A percentile compares a stretch with the other conserved stretches of the same genome.
phyloP scores from a whole-genome alignment of 2,113 vertebrate genomes.

The Chaetops frenatus region DNA sequence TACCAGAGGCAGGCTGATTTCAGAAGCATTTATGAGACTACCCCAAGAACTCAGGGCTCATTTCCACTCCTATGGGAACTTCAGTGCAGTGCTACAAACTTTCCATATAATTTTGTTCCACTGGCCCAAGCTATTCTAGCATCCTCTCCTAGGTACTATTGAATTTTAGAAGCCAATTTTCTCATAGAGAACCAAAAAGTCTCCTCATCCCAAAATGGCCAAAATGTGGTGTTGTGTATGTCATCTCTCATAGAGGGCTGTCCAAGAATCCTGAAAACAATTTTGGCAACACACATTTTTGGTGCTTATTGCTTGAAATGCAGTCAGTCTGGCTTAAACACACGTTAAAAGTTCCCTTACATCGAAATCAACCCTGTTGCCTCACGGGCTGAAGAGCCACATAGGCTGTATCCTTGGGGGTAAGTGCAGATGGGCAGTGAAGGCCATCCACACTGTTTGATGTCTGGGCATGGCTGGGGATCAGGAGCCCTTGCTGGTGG shows the following conservation, averaged over 20 bases:
- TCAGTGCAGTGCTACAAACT: neutral
- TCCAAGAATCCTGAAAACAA: neutral
- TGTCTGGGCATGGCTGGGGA: neutral
- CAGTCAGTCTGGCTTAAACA: neutral
- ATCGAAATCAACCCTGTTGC: neutral
- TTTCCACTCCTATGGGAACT: neutral
- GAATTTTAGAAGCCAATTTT: neutral
- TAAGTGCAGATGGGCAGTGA: neutral
- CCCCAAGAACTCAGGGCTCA: neutral
- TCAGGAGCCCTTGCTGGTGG: neutral
- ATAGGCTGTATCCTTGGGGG: no score
- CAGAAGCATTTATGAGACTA: neutral
- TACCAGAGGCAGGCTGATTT: neutral
- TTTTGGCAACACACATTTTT: neutral
- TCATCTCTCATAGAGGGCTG: rapidly evolving
- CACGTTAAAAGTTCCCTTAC: neutral
- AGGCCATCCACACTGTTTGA: neutral
- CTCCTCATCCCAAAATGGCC: neutral
- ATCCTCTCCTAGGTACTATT: neutral
- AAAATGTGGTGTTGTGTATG: neutral
- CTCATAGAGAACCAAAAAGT: neutral
- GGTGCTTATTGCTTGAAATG: neutral
- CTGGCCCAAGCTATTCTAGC: neutral
- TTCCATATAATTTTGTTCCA: neutral
- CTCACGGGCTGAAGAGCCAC: neutral